Base-by-base conservation (phyloP, 1,140 invertebrate species). In the Polypedilum vanderplanki region DNA sequence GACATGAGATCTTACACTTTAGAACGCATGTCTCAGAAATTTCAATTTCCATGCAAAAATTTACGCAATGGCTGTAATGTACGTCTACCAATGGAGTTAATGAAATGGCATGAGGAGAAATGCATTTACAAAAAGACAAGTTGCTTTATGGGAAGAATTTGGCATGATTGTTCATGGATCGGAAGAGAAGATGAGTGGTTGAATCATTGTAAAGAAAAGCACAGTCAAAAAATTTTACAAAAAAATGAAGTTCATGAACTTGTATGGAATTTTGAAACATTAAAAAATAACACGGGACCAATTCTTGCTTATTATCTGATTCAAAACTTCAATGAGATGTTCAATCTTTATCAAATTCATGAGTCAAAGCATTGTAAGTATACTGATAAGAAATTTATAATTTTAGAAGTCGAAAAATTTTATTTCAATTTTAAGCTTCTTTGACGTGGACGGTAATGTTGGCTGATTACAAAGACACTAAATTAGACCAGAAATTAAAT, bases 371-470 rank as follows among this genome's bases (percentile, higher is more conserved):
- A 70, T 20, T 7, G 65, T 70, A 70, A 22, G 65, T 57, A 1
- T 12, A 57, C n/a, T 15, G 4, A 33, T 33, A n/a, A 46, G 18
- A 67, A 17, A n/a, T 18, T 65, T 67, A 2, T n/a, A 67, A 22
- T 7, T 70, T 20, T 20, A 18, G 1, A 20, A 18, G 9, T 70
- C 10, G 7, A 70, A 22, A 1, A 2, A 8, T 20, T 20, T 8
- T 18, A 20, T 70, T 70, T 70, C 78, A 78, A 74, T 77, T 79
- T 73, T 7, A 74, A 18, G 77, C 81, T 15, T 78, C 81, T 1
- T 82, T 80, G 67, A 82, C 81, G 75, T 81, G 81, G 81, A 82
- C 81, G 18, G 80, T 79, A 70, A 82, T 81, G 10, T 82, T 81
- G 17, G 81, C 80, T 57, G 77, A 78, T 12, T 76, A 78, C 1